Evolutionary conservation across 1,140 invertebrate species (phyloP).

Genomic region (Eriosoma lanigerum): DNA sequence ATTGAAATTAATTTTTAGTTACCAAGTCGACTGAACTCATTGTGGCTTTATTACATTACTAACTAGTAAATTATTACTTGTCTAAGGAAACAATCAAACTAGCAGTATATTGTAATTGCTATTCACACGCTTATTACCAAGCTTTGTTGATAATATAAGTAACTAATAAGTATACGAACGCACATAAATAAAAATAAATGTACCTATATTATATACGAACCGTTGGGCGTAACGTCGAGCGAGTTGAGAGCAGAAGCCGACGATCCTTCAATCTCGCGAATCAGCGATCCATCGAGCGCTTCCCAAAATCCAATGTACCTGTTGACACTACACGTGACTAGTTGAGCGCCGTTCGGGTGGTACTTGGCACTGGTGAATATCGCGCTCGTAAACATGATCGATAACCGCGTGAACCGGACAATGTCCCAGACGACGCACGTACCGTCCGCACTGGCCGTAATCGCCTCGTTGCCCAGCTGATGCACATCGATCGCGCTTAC

Average conservation of each 20-base stretch:
- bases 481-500: conserved; percentile 80
- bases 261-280: conserved; percentile 81
- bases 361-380: conserved; percentile 81
- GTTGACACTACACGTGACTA: conserved; percentile 85
- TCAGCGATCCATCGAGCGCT: conserved; percentile 71
- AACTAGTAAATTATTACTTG: too few species aligned
- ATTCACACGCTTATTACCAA: too few species aligned
- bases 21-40: too few species aligned
- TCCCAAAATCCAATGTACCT: conserved; percentile 89
- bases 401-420: conserved; percentile 65
- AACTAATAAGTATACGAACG: too few species aligned
- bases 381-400: conserved; percentile 84
- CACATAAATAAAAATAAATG: too few species aligned
- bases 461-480: conserved; percentile 72
- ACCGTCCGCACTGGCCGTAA: conserved; percentile 85
- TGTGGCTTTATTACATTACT: too few species aligned
- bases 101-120: too few species aligned
- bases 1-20: too few species aligned
- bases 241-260: conserved; percentile 76
- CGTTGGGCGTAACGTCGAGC: conserved; percentile 61
- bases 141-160: too few species aligned
- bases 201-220: neutral
- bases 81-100: too few species aligned
- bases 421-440: conserved; percentile 91
- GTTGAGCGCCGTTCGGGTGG: conserved; percentile 75